Base-by-base conservation (phyloP, 2,888 invertebrate species). In the Torymus texanus region DNA sequence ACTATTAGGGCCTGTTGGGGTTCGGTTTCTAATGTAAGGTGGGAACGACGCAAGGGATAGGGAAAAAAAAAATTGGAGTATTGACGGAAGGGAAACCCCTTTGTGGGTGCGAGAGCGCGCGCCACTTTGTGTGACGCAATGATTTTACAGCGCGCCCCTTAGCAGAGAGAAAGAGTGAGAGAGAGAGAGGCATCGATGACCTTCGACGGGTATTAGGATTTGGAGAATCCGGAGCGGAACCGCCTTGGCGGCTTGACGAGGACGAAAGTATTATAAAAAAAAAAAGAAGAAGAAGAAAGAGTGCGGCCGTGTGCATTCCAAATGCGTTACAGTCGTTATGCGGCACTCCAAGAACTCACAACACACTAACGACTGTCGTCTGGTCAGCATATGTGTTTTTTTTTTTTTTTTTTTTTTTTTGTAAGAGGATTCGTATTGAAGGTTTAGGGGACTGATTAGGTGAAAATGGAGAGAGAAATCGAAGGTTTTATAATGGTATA, bases 21-120 rank as follows among this genome's bases (percentile, higher is more conserved):
- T 41, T 41, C 41, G 41, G 41, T 8, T 41, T 41, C 61, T 71
- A 68, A 68, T 24, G 58, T 24, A 62, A 21, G 59, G 21, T 12
- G 29, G 58, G 63, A 41, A 16, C 10, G 21, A 29, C 14, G 16
- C 58, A 62, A 61, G 14, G n/a, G 16, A 41, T 16, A 55, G 21
- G 66, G 75, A 71, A 82, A 75, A 84, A 85, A 86, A 88, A 88
- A 88, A 88, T 88, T 88, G 86, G 88, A 88, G 87, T 87, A 88
- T 88, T 88, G 88, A 83, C 86, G 87, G 87, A 88, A 88, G 88
- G 82, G 75, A 81, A 77, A 77, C 76, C 82, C 41, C 82, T 83
- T 83, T 82, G 83, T 81, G 84, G 81, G 66, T 58, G 68, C 18
- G 41, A 41, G 62, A 62, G 62, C 66, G 72, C 50, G 71, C 29